Evolutionary conservation across 1,140 invertebrate genomes (phyloP), one percentile per base, ranked within the genome.

Genomic region (Cecropterus lyciades): DNA sequence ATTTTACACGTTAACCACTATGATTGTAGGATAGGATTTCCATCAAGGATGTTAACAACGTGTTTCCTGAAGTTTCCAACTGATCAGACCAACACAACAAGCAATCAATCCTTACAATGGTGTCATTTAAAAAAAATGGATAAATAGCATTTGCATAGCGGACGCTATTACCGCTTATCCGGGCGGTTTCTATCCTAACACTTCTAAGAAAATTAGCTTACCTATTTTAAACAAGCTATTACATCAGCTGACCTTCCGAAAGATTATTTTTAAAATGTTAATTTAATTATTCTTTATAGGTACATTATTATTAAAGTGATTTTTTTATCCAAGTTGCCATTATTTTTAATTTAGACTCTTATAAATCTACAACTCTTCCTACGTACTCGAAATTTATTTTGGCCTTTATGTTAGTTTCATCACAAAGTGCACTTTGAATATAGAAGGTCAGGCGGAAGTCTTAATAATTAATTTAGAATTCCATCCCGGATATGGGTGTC

Each of bases 1-100:
- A 42, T 24, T 17, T 33, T 56, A 43, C 53, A 27, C 37, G 40
- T 43, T 10, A 43, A 57, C 24, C 20, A 24, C 3, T 24, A 60
- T 49, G 43, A 60, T 48, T 60, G 56, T 46, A 46, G 57, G 27
- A 49, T 48, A 60, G 57, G 57, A 60, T 60, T 60, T 60, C 57
- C 57, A 60, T 49, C 45, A 27, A 33, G 57, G 57, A 60, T 60
- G 45, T 48, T 48, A 48, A 60, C 42, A 13, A 59, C 30, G 24
- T 13, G 46, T 33, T 48, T 60, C 45, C 57, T 24, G 57, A 48
- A 14, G 45, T 60, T 60, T 60, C 45, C 45, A 48, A 48, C 57
- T 27, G 45, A 49, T 40, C 40, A 37, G 1, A 37, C 33, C n/a
- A 33, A 13, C 13, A 11, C n/a, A 20, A 33, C 45, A 20, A 48